Evolutionary conservation across 2,797 vertebrate species (phyloP), one percentile per base, ranked within the genome.

Genomic region (Darevskia nairensis): DNA sequence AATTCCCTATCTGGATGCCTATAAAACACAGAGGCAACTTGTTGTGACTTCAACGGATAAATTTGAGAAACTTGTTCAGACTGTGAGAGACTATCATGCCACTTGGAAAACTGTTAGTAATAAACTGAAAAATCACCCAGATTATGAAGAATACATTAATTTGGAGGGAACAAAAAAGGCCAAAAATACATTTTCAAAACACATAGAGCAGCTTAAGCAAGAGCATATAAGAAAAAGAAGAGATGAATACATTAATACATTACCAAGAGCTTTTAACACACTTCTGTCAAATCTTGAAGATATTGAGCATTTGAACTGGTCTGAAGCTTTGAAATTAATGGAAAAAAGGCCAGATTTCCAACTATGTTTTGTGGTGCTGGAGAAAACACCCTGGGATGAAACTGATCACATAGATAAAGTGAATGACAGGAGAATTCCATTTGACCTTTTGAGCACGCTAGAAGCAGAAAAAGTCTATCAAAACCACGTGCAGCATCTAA

Each of bases 321-420:
- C 96, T 4, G 98, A 99, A 95, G 98, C 98, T 79, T 98, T 99
- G 95, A 98, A 97, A 85, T 91, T 99, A 76, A 98, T 99, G 94
- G 98, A 98, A 91, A 98, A 97, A 94, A 97, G 97, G 88, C 86
- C 96, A 15, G 98, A 99, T 92, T 99, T 99, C 96, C 98, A 98
- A 89, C 98, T 98, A 91, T 99, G 97, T 97, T 99, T 99, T 94
- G 97, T 99, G 90, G 96, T 99, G 85, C 97, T 99, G 91, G 99
- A 99, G 82, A 98, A 98, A 88, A 98, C 98, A 35, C 99, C 99
- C 1, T 99, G 98, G 99, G 97, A 99, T 91, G 98, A 99, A 97
- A 98, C 98, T 8, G 98, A 99, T 90, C 98, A 99, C 91, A 97
- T 99, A 86, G 98, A 99, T 95, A 99, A 98, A 97, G 97, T 98